Evolutionary conservation across 2,797 vertebrate species (phyloP), one percentile per base, ranked within the genome.

Genomic region (Mycteria americana): DNA sequence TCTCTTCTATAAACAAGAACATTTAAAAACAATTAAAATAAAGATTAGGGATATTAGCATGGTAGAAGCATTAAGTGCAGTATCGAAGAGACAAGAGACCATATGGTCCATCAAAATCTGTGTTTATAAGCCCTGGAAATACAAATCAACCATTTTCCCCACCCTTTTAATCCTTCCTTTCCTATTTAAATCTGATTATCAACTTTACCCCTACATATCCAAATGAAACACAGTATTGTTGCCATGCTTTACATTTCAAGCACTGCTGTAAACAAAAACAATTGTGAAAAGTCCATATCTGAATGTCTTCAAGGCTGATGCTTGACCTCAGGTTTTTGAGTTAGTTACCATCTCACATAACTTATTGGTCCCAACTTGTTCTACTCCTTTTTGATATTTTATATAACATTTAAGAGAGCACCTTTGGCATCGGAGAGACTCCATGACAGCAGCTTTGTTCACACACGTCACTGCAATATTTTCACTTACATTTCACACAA

Each of bases 21-120:
- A 94, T 96, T 95, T 93, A 88, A 94, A 96, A 94, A 94, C 94
- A 93, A 95, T 97, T 95, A 93, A 95, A 97, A 95, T 76, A 82
- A 96, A 97, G 79, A 97, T 89, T 64, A 74, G 24, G 35, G 45
- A 78, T 88, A 96, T 79, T 88, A 92, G 93, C 78, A 78, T 50
- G 76, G 60, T 65, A 65, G 63, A 37, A 89, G 76, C 54, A 91
- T 63, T 85, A 82, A 94, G 45, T 85, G 92, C 57, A 51, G 43
- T 54, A 68, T 79, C 37, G 48, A 88, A 96, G 87, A 83, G 73
- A 80, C 76, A 96, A 73, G 92, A 76, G 35, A 96, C 93, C 64
- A 96, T 88, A 86, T 91, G 77, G 63, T 43, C 79, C 83, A 94
- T 85, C 89, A 88, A 68, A 84, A 54, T 83, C 87, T 43, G 35